These are phyloP conservation scores for Albula goreensis DNA, from an alignment of 2,113 vertebrate genomes.

Conservation along the genomic window DNA sequence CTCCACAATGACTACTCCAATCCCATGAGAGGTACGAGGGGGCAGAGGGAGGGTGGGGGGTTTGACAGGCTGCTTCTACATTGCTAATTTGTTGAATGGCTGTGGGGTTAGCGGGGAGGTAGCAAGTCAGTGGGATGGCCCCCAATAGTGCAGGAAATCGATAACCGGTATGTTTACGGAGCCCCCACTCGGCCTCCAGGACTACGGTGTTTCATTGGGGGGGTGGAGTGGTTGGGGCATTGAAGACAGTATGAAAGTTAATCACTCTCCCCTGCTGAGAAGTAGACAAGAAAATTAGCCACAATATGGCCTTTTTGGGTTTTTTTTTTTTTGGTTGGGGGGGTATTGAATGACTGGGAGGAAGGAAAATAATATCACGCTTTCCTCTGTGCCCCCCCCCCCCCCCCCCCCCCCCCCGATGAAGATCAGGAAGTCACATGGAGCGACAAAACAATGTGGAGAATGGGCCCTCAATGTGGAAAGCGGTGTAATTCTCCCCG, in stretches of 20 bases:
- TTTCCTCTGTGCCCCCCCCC: conserved; percentile 72
- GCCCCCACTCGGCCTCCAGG: conserved; percentile 6
- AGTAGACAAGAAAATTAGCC: conserved; percentile 70
- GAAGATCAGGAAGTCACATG: conserved; percentile 76
- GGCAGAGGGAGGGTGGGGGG: conserved; percentile 8
- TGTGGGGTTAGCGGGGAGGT: no score
- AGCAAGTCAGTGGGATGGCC: no score
- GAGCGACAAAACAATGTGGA: conserved; percentile 69
- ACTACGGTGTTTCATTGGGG: no score
- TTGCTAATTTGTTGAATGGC: no score
- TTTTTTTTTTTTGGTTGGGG: conserved; percentile 65
- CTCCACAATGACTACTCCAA: conserved; percentile 33
- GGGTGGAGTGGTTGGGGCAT: no score
- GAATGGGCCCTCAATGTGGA: conserved; percentile 54
- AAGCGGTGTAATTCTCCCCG: conserved; percentile 57
- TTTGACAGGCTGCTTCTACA: conserved; percentile 42
- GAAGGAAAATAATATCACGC: conserved; percentile 64
- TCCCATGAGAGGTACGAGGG: conserved; percentile 35
- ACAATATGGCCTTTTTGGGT: conserved; percentile 56
- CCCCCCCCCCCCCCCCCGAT: conserved; percentile 36
- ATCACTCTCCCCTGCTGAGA: conserved; percentile 30
- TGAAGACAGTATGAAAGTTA: conserved; percentile 27
- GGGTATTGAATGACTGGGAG: conserved; percentile 38
- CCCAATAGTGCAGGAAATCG: conserved; percentile 56
- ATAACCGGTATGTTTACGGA: conserved; percentile 56